phyloP scores from a whole-genome alignment of 1,140 invertebrate genomes.

The Aphidius gifuensis region DNA sequence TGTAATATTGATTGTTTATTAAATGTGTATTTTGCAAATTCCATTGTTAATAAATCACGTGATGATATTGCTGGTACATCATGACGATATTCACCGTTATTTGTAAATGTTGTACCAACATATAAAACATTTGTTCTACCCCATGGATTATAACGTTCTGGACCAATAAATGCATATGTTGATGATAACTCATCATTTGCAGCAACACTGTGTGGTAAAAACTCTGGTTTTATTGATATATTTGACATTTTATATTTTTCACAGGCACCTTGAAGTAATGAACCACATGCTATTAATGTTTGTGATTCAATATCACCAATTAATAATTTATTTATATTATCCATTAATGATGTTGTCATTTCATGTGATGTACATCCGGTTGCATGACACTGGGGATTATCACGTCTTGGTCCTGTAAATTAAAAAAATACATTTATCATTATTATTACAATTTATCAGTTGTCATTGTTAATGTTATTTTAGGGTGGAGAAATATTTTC shows the following conservation, averaged over 20 bases:
- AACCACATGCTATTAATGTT: conserved; percentile 84
- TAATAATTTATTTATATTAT: conserved; percentile 90
- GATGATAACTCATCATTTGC: conserved; percentile 89
- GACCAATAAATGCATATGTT: conserved; percentile 92
- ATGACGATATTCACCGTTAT: conserved; percentile 87
- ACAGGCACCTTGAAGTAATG: conserved; percentile 83
- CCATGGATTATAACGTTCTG: conserved; percentile 78
- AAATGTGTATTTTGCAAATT: conserved; percentile 80
- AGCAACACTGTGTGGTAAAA: conserved; percentile 77
- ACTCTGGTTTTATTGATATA: conserved; percentile 72
- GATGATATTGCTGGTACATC: conserved; percentile 91
- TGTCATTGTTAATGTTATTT: too few relatives aligned
- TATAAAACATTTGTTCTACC: conserved; percentile 80
- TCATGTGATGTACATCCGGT: conserved; percentile 70
- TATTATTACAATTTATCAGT: neutral
- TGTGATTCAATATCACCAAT: conserved; percentile 80
- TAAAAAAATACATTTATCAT: conserved; percentile 22
- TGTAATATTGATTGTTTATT: conserved; percentile 82
- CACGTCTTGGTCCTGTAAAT: conserved; percentile 70
- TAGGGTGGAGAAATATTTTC: too few relatives aligned
- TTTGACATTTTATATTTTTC: conserved; percentile 80
- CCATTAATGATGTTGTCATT: conserved; percentile 65
- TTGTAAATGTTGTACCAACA: conserved; percentile 92
- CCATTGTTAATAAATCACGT: conserved; percentile 73
- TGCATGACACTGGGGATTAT: conserved; percentile 85